These are phyloP conservation scores for Bubo blakistoni DNA, from an alignment of 2,113 vertebrate genomes.

Conservation along the genomic window DNA sequence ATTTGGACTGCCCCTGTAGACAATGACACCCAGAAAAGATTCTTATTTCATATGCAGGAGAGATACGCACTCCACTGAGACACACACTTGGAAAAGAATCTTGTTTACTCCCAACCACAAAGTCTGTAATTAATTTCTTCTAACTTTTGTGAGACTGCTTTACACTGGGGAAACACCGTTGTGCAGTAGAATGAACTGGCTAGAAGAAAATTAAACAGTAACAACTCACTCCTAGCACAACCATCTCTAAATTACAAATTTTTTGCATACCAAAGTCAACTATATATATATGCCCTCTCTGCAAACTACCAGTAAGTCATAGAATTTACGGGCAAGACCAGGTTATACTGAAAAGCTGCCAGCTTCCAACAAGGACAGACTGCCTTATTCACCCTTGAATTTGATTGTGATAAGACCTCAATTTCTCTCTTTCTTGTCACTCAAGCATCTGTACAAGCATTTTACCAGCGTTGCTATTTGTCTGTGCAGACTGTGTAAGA, in stretches of 20 bases:
- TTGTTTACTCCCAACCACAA: slow-evolving; percentile 13
- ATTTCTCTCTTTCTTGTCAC: background rate
- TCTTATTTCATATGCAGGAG: background rate
- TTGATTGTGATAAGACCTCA: background rate
- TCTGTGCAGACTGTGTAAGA: background rate
- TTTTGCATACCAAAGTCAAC: background rate
- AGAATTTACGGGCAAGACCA: background rate
- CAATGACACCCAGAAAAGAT: background rate
- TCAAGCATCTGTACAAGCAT: background rate
- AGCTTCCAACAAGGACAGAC: background rate
- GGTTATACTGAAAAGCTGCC: background rate
- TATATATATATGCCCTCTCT: background rate
- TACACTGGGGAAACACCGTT: background rate
- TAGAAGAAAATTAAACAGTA: background rate
- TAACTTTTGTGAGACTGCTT: background rate
- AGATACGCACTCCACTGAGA: background rate
- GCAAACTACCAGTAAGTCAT: background rate
- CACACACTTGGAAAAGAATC: background rate
- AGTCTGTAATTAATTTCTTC: slow-evolving; percentile 24
- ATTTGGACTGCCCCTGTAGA: background rate
- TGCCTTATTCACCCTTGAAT: background rate
- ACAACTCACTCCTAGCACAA: background rate
- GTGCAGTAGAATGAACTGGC: background rate
- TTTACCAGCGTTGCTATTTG: background rate
- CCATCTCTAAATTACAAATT: background rate